phyloP scores from a whole-genome alignment of 2,797 vertebrate genomes.

The Sparidentex hasta region DNA sequence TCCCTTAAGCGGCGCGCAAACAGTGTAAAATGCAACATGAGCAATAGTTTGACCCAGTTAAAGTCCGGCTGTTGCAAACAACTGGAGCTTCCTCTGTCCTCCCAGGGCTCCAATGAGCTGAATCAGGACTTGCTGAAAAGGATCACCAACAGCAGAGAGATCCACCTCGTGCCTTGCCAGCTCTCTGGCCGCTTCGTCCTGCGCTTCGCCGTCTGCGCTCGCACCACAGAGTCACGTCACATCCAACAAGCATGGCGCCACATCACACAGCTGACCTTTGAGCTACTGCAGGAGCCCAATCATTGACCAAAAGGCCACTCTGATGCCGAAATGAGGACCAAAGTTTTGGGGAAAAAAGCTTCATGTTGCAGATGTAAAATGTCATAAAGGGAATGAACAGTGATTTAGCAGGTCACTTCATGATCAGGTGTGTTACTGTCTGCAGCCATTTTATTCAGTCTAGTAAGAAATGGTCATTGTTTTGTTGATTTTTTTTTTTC shows the following conservation, averaged over 20 bases:
- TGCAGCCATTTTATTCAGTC: neutral
- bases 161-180: slow-evolving; percentile 94
- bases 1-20: neutral
- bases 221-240: slow-evolving; percentile 87
- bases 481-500: neutral
- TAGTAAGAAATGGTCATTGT: neutral
- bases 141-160: slow-evolving; percentile 89
- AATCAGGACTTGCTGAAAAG: slow-evolving; percentile 91
- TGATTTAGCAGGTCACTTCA: neutral
- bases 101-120: slow-evolving; percentile 91
- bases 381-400: slow-evolving; percentile 35
- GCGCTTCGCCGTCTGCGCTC: slow-evolving; percentile 92
- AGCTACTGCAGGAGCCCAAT: slow-evolving; percentile 81
- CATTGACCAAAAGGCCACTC: slow-evolving; percentile 51
- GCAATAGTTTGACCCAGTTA: neutral
- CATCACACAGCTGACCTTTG: slow-evolving; percentile 88
- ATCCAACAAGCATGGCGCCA: slow-evolving; percentile 91
- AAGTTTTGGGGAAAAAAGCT: slow-evolving; percentile 33
- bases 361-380: slow-evolving; percentile 49
- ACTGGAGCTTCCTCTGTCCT: slow-evolving; percentile 5
- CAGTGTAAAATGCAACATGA: neutral
- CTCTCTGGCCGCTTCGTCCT: slow-evolving; percentile 90
- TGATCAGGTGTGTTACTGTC: slow-evolving; percentile 1
- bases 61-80: neutral
- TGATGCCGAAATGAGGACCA: slow-evolving; percentile 38